Evolutionary conservation across 2,113 vertebrate species (phyloP).

Genomic region (Sterna hirundo): DNA sequence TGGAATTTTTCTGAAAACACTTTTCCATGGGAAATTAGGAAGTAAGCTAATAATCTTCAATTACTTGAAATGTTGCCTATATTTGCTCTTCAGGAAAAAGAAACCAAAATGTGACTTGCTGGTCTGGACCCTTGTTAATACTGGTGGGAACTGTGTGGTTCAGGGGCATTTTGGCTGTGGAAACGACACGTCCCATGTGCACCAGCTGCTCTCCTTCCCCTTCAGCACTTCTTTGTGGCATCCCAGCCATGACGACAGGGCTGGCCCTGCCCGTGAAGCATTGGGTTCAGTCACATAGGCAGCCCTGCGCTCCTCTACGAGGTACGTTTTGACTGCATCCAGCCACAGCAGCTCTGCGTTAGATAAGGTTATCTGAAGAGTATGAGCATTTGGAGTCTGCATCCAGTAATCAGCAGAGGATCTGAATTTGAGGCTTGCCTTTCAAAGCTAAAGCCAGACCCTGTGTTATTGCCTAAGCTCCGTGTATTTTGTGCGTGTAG

Average conservation of each 20-base stretch:
- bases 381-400: not conserved
- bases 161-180: fast-evolving
- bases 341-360: not conserved
- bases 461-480: not conserved
- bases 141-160: not conserved
- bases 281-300: not conserved
- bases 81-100: not conserved
- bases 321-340: fast-evolving
- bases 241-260: not conserved
- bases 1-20: not conserved
- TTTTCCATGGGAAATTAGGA: not conserved
- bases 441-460: not conserved
- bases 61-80: not conserved
- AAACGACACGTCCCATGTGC: fast-evolving
- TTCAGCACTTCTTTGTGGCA: not conserved
- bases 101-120: not conserved
- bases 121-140: not conserved
- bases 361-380: not conserved
- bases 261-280: not conserved
- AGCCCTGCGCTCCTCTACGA: not conserved
- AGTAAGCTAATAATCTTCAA: not conserved
- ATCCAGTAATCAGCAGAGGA: not conserved
- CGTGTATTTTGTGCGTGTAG: not conserved
- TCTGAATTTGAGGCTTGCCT: not conserved
- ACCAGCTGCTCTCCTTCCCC: not conserved